A percentile compares a stretch with the other conserved stretches of the same genome.
Conservation (phyloP, 1,140 invertebrate species). For the Nixonia krombeini region DNA sequence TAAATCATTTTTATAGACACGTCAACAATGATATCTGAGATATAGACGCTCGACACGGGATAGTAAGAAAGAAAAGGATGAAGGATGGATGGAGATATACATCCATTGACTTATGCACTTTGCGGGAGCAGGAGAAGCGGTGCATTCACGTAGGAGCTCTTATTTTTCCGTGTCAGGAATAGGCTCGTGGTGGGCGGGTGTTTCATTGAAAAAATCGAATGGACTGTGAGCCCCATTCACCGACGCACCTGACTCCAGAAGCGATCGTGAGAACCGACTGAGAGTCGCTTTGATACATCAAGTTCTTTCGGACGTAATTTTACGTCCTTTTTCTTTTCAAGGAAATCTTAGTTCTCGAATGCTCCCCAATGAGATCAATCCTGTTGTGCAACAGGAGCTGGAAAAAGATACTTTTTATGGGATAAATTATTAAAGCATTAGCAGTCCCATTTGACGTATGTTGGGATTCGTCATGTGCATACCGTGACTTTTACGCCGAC, state of each 20-base stretch:
- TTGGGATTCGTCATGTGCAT: too few relatives aligned
- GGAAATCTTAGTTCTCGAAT: too few relatives aligned
- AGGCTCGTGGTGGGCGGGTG: constrained; percentile 62
- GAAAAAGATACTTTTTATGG: too few relatives aligned
- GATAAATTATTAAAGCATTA: too few relatives aligned
- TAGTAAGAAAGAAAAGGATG: background rate
- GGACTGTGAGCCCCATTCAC: constrained; percentile 52
- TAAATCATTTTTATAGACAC: background rate
- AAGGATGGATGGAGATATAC: background rate
- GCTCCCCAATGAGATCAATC: too few relatives aligned
- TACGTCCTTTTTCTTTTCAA: background rate
- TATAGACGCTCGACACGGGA: background rate
- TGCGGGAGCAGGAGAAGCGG: background rate
- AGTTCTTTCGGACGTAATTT: background rate
- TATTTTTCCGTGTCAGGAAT: constrained; percentile 48
- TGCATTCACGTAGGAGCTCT: constrained; percentile 9
- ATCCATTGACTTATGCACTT: background rate
- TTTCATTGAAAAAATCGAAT: constrained; percentile 55
- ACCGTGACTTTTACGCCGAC: too few relatives aligned
- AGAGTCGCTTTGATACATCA: constrained; percentile 34
- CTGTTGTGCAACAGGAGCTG: too few relatives aligned
- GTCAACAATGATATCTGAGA: background rate
- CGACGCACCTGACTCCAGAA: constrained; percentile 51
- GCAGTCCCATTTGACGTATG: too few relatives aligned
- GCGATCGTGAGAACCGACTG: constrained; percentile 50